Evolutionary conservation across 2,113 vertebrate species (phyloP).

Genomic region (Indicator indicator): DNA sequence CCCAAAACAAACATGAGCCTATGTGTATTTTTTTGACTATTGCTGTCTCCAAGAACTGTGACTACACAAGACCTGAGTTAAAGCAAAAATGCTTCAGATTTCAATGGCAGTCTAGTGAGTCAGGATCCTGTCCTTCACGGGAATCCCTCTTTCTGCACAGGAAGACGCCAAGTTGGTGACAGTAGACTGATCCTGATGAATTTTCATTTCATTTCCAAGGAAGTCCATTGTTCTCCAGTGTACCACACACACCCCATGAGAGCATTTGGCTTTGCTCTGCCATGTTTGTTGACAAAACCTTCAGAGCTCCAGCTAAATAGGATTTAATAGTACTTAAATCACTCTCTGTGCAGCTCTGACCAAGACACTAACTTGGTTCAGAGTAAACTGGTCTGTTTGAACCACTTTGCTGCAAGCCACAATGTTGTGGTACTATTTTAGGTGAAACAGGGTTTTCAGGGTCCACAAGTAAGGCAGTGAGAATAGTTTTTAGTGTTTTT

Average conservation of each 20-base stretch:
- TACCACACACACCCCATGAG: background rate
- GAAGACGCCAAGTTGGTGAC: background rate
- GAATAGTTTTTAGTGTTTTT: background rate
- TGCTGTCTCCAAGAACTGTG: background rate
- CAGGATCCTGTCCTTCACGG: background rate
- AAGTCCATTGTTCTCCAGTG: background rate
- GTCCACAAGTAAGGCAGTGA: background rate
- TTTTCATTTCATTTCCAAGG: background rate
- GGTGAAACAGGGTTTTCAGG: background rate
- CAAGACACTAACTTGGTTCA: background rate
- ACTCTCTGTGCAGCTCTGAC: background rate
- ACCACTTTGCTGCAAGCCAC: background rate
- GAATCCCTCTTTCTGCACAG: background rate
- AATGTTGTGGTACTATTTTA: background rate
- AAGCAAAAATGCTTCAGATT: background rate
- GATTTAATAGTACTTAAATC: background rate
- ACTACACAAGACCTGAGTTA: background rate
- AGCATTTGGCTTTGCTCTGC: background rate
- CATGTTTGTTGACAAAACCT: background rate
- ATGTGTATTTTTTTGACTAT: background rate
- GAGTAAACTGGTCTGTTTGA: background rate
- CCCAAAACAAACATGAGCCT: background rate
- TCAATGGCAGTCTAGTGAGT: background rate
- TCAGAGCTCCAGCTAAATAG: background rate
- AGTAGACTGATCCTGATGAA: background rate